Evolutionary conservation across 2,888 invertebrate genomes (phyloP).

Genomic region (Drosophila yooni): DNA sequence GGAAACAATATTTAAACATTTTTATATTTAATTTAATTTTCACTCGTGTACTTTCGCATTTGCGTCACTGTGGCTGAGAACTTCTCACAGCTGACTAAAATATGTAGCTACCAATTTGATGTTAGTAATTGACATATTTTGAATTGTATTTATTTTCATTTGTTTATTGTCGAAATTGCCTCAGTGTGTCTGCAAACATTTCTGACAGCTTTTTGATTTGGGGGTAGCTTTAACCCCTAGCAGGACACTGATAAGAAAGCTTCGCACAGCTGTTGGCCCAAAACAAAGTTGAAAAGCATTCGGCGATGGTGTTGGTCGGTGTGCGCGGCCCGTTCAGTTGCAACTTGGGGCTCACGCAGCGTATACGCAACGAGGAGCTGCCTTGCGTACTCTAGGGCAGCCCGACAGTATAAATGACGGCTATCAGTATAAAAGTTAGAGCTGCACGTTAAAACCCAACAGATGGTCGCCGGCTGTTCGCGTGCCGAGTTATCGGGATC

Average conservation of each 20-base stretch:
- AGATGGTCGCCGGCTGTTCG: constrained; percentile 74
- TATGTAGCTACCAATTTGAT: not conserved
- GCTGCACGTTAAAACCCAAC: constrained; percentile 63
- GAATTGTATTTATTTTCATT: not conserved
- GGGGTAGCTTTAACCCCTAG: constrained; percentile 54
- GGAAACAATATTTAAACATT: not conserved
- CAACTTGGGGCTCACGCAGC: constrained; percentile 61
- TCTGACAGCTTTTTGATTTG: constrained; percentile 47
- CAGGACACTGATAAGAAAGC: constrained; percentile 69
- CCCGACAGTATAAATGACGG: constrained; percentile 8
- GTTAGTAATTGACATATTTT: not conserved
- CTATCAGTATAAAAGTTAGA: constrained; percentile 63
- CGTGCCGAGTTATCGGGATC: constrained; percentile 70
- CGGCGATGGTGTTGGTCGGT: constrained; percentile 33
- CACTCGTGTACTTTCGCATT: not conserved
- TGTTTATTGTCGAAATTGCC: not conserved
- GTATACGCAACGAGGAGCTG: constrained; percentile 66
- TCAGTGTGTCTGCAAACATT: constrained; percentile 51
- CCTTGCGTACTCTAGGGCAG: constrained; percentile 1
- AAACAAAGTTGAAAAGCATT: constrained; percentile 61
- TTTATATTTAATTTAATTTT: not conserved
- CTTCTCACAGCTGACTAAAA: not conserved
- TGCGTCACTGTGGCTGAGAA: no score
- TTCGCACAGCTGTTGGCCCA: constrained; percentile 65
- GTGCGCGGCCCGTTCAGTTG: constrained; percentile 64